These are phyloP conservation scores for Andrena cerasifolii DNA, from an alignment of 1,140 invertebrate species.

Conservation along the genomic window DNA sequence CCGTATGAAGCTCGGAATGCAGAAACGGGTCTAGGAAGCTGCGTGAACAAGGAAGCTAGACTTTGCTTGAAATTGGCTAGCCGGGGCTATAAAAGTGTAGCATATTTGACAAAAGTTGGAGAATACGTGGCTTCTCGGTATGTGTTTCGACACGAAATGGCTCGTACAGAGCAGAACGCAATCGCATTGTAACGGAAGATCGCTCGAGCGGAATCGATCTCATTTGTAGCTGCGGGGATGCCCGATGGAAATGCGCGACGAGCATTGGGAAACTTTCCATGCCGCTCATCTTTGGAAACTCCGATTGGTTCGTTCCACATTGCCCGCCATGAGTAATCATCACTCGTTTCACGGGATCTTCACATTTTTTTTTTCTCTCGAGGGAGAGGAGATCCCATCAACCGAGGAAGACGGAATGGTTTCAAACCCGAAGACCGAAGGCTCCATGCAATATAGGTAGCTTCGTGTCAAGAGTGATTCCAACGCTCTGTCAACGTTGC, in stretches of 20 bases:
- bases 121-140: slow-evolving; percentile 21
- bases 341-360: background rate
- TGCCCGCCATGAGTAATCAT: background rate
- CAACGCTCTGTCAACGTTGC: background rate
- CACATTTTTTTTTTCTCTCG: too few species aligned
- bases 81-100: slow-evolving; percentile 8
- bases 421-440: too few species aligned
- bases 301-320: slow-evolving; percentile 10
- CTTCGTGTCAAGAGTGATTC: background rate
- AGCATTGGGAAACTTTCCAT: slow-evolving; percentile 24
- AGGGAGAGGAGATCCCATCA: background rate
- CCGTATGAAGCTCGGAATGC: background rate
- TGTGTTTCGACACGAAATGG: background rate
- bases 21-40: background rate
- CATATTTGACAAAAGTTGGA: slow-evolving; percentile 42
- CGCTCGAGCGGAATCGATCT: slow-evolving; percentile 42
- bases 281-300: slow-evolving; percentile 15
- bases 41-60: background rate
- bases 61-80: background rate
- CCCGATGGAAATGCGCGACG: slow-evolving; percentile 28
- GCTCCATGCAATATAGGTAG: too few species aligned
- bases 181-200: slow-evolving; percentile 43
- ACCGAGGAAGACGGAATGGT: background rate
- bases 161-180: slow-evolving; percentile 7
- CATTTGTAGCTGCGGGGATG: slow-evolving; percentile 27